Base-by-base conservation (phyloP, 2,888 invertebrate species). In the Synergus umbraculus region DNA sequence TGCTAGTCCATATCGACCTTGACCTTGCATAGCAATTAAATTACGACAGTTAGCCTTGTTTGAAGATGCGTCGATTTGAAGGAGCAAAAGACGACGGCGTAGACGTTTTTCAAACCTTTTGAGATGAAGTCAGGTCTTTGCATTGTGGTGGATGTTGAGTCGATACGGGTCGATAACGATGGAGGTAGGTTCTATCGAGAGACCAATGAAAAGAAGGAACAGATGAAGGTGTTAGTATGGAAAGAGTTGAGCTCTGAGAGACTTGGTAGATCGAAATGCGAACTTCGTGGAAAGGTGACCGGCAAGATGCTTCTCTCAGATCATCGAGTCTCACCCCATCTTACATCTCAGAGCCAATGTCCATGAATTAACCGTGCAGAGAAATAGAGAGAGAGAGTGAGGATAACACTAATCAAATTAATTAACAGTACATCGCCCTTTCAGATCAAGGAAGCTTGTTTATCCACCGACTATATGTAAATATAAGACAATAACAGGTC, bases 241-340 rank as follows among this genome's bases (percentile, higher is more conserved):
- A 69, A 69, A 69, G 49, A 69, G 29, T 49, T 49, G 13, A 29
- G 44, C 46, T 29, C 10, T n/a, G 22, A 73, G 54, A 29, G 22
- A 29, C 46, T 49, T 15, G 4, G 46, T n/a, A 54, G 37, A 73
- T 73, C n/a, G n/a, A 41, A 73, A 54, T n/a, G 73, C 37, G 66
- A 78, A 80, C 78, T 83, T 82, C 83, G 81, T 81, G 79, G 83
- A 82, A 83, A 79, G 54, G 78, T 81, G 83, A 82, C 79, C 54
- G 65, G 79, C 83, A 73, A 58, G 49, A 69, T 54, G 37, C 37
- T 41, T 54, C 54, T 54, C 37, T 15, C 49, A 73, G 37, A 73
- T 73, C 29, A 73, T 73, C 29, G 9, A 54, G 15, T n/a, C 37
- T 37, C 15, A 73, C 46, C 22, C 46, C 29, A 69, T 67, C 43